A percentile compares a stretch with the other conserved stretches of the same genome.
These are phyloP conservation scores for Drosophila hamatofila DNA, from an alignment of 2,888 invertebrate genomes.

Conservation along the genomic window DNA sequence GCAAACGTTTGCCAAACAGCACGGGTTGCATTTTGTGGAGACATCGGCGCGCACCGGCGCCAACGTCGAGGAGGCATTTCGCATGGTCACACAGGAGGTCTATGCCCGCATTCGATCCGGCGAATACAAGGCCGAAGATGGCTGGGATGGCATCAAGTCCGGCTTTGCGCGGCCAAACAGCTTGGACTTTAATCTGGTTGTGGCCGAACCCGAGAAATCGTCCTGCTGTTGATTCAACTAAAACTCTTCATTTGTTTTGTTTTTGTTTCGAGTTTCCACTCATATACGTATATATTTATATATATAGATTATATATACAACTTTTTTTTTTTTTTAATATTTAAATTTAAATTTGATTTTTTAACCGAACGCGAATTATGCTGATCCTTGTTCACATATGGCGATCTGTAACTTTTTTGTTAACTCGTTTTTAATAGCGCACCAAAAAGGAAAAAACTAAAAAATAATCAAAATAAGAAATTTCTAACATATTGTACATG, in stretches of 20 bases:
- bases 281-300: conserved; percentile 18
- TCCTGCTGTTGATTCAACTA: conserved; percentile 90
- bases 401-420: conserved; percentile 38
- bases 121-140: conserved; percentile 96
- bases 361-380: conserved; percentile 2
- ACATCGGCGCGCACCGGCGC: conserved; percentile 97
- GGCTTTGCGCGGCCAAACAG: conserved; percentile 94
- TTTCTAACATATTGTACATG: conserved; percentile 14
- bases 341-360: background rate
- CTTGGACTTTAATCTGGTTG: conserved; percentile 93
- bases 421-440: conserved; percentile 56
- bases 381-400: conserved; percentile 14
- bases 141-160: conserved; percentile 98
- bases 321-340: background rate
- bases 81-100: conserved; percentile 95
- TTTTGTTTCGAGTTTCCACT: conserved; percentile 15
- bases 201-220: conserved; percentile 95
- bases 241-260: conserved; percentile 14
- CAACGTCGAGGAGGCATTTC: conserved; percentile 97
- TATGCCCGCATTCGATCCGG: conserved; percentile 95
- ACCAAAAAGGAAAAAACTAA: conserved; percentile 40
- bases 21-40: conserved; percentile 96
- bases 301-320: conserved; percentile 4
- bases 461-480: conserved; percentile 2
- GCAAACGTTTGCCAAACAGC: conserved; percentile 95